A percentile compares a stretch with the other conserved stretches of the same genome.
Evolutionary conservation across 2,113 vertebrate genomes (phyloP).

Genomic region (Lynx canadensis): DNA sequence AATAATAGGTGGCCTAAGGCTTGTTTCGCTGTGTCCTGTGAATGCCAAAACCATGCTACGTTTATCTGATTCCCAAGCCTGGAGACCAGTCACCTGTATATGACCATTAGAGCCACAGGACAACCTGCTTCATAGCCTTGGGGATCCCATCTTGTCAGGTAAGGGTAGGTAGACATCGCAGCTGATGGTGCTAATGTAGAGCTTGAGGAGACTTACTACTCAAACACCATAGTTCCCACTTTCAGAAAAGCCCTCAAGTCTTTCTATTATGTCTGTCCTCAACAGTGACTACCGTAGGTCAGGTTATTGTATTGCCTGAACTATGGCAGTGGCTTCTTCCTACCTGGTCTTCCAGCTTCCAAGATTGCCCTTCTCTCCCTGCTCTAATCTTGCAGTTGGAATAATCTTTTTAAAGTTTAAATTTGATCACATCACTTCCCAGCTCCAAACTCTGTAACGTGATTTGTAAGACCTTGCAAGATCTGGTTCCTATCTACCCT

Average conservation of each 20-base stretch:
- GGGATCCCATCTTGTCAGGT: background rate
- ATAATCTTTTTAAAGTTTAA: background rate
- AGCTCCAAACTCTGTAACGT: background rate
- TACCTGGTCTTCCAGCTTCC: background rate
- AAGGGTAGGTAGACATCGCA: background rate
- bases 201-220: background rate
- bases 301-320: too few relatives aligned
- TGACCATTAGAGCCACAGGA: background rate
- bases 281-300: rapidly evolving
- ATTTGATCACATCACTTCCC: background rate
- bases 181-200: background rate
- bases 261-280: background rate
- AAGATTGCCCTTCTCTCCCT: too few relatives aligned
- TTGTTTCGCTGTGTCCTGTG: background rate
- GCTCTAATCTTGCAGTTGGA: background rate
- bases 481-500: background rate
- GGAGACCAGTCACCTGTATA: background rate
- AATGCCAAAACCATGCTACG: background rate
- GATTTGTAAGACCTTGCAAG: background rate
- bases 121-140: background rate
- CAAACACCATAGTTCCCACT: background rate
- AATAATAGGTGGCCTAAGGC: background rate
- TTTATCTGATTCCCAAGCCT: background rate
- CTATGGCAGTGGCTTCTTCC: background rate
- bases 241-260: background rate